Conservation (phyloP, 2,113 vertebrate species). For the Pelecanoides urinatrix region DNA sequence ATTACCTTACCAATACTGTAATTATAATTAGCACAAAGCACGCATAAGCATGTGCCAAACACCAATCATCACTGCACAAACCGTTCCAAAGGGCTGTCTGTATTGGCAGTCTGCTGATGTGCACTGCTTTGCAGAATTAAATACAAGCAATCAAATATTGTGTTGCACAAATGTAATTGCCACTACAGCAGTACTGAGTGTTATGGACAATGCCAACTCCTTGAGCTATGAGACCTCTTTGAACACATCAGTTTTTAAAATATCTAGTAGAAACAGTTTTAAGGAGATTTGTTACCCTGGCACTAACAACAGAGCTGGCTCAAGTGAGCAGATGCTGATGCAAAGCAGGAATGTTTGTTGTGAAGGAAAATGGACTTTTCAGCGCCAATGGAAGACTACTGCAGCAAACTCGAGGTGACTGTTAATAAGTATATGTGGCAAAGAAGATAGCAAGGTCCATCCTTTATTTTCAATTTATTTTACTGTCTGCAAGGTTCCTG, state of each 20-base stretch:
- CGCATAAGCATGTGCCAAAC: slow-evolving; percentile 23
- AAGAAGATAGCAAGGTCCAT: not conserved
- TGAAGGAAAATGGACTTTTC: not conserved
- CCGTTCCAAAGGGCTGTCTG: not conserved
- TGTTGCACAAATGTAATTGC: slow-evolving; percentile 38
- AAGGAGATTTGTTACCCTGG: not conserved
- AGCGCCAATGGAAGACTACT: not conserved
- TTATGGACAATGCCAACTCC: not conserved
- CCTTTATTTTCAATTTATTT: not conserved
- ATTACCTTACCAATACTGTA: slow-evolving; percentile 27
- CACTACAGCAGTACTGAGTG: not conserved
- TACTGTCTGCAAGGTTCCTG: not conserved
- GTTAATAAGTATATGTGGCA: not conserved
- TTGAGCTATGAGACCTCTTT: not conserved
- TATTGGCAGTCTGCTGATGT: slow-evolving; percentile 24
- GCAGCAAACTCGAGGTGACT: not conserved
- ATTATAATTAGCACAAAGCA: slow-evolving; percentile 58
- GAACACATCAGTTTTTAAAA: not conserved
- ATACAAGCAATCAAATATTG: slow-evolving; percentile 32
- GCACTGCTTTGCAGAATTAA: slow-evolving; percentile 50
- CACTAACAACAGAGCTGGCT: not conserved
- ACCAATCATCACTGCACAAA: not conserved
- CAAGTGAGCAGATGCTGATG: not conserved
- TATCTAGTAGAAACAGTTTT: not conserved
- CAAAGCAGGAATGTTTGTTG: not conserved